Evolutionary conservation across 1,140 invertebrate genomes (phyloP), one percentile per base, ranked within the genome.

Genomic region (Epicauta chinensis): DNA sequence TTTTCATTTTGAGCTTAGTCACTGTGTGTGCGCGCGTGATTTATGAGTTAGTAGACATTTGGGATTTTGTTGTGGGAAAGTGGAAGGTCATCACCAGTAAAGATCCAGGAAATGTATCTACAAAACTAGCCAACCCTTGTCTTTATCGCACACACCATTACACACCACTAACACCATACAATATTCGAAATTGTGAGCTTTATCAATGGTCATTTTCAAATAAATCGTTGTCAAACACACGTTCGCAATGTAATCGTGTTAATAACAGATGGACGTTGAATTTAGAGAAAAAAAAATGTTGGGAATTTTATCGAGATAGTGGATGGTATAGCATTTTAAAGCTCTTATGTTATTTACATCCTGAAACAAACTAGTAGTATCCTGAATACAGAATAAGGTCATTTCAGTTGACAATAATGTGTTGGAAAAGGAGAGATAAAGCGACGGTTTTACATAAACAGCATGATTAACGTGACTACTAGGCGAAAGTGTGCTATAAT

Each of bases 41-140:
- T 51, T 51, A 51, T 51, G 48, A 51, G 48, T 51, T 51, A 51
- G 48, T 51, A 32, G 48, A 42, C 48, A 51, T 39, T 40, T 32
- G 48, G 48, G 48, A 51, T 51, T 51, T 51, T 29, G 48, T 35
- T 29, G 48, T 37, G n/a, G n/a, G n/a, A n/a, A n/a, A n/a, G n/a
- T n/a, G n/a, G n/a, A n/a, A 7, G 23, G 23, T 23, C 23, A 23
- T 23, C 23, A 23, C 3, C 23, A 2, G 23, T 23, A 7, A 23
- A 23, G 23, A 23, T 3, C 7, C 23, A 23, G 23, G 7, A 23
- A 3, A 7, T 23, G 23, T 1, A n/a, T n/a, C n/a, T n/a, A 23
- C 17, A 23, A 23, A 23, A 23, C 23, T 23, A 23, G 7, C 23
- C 23, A 23, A n/a, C 23, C 23, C 23, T 23, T 23, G 7, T 23